Conservation (phyloP, 2,888 invertebrate species). For the Lycocerus yunnanus region DNA sequence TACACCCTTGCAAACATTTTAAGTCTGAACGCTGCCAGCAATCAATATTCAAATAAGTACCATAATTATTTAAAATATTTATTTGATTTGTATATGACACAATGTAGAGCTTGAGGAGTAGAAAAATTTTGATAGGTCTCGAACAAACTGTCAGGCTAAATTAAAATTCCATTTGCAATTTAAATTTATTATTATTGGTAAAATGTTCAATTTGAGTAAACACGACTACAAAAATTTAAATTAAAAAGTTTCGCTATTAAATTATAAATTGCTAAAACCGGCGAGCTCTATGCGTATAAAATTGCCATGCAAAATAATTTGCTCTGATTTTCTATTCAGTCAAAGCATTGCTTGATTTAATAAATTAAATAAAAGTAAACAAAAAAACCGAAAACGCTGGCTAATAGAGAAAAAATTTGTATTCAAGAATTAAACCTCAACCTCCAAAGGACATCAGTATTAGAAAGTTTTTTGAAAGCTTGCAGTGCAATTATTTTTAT, state of each 20-base stretch:
- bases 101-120: not conserved
- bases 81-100: too few relatives aligned
- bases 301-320: not conserved
- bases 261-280: not conserved
- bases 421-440: not conserved
- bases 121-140: not conserved
- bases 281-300: not conserved
- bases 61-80: too few relatives aligned
- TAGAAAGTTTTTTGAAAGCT: not conserved
- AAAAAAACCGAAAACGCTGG: not conserved
- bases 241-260: not conserved
- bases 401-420: not conserved
- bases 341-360: not conserved
- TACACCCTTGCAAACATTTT: too few relatives aligned
- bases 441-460: not conserved
- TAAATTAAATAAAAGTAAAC: not conserved
- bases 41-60: too few relatives aligned
- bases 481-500: not conserved
- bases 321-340: not conserved
- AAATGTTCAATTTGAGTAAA: not conserved
- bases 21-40: too few relatives aligned
- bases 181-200: not conserved
- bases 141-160: not conserved
- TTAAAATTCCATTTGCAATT: not conserved
- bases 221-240: not conserved